These are phyloP conservation scores for Takifugu rubripes DNA, from an alignment of 2,797 vertebrate genomes.

Conservation along the genomic window DNA sequence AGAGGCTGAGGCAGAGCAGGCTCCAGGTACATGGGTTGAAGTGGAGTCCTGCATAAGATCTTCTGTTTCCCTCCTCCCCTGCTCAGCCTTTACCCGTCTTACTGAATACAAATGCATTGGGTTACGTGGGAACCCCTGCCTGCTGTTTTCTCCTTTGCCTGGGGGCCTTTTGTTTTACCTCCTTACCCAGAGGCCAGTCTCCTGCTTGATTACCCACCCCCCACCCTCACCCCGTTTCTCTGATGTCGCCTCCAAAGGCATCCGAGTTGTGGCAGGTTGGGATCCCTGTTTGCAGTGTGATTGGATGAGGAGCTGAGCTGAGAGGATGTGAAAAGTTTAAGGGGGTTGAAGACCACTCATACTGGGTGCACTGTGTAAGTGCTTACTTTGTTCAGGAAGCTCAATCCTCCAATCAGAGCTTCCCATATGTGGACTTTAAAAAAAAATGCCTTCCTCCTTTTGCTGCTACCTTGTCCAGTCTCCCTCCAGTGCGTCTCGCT, in stretches of 20 bases:
- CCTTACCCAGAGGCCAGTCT: conserved; percentile 49
- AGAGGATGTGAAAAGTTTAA: conserved; percentile 22
- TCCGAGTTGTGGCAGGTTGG: conserved; percentile 46
- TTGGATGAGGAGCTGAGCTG: conserved; percentile 59
- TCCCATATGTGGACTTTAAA: conserved; percentile 34
- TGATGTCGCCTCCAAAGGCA: conserved; percentile 55
- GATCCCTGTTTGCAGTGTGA: conserved; percentile 51
- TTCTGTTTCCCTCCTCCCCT: conserved; percentile 40
- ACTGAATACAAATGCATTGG: conserved; percentile 32
- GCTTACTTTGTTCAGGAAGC: conserved; percentile 26
- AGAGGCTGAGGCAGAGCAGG: conserved; percentile 48
- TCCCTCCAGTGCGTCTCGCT: conserved; percentile 26
- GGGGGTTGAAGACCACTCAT: conserved; percentile 9
- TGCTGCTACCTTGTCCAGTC: conserved; percentile 50
- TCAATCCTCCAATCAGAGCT: conserved; percentile 61
- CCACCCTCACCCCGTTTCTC: conserved; percentile 19
- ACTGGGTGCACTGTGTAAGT: conserved; percentile 11
- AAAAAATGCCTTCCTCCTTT: conserved; percentile 27
- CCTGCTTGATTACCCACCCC: conserved; percentile 35
- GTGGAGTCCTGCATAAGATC: conserved; percentile 31
- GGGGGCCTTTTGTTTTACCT: conserved; percentile 25
- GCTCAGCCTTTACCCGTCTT: conserved; percentile 45
- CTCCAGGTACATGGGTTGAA: conserved; percentile 76
- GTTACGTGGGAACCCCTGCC: conserved; percentile 45
- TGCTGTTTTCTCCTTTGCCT: conserved; percentile 54